Evolutionary conservation across 37 sponge, comb jelly and placozoan genomes (phyloP).

Genomic region (Lycopodina hypogea): DNA sequence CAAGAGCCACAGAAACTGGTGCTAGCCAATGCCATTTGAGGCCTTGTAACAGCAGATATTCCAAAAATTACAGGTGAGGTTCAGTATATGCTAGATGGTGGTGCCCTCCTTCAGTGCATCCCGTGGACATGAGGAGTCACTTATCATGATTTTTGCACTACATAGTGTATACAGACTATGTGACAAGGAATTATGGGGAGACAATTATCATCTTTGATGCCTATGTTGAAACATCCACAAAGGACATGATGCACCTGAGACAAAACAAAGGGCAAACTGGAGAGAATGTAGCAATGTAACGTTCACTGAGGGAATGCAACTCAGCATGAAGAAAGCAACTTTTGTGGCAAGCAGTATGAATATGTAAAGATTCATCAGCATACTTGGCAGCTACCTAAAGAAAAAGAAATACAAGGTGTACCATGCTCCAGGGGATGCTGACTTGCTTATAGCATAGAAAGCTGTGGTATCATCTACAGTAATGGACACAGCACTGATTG

Average conservation of each 20-base stretch:
- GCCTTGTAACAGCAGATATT: background rate
- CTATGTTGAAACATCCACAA: conserved; percentile 11
- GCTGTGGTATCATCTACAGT: conserved; percentile 6
- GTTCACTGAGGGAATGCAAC: conserved; percentile 13
- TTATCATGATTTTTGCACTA: conserved; percentile 22
- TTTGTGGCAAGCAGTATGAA: background rate
- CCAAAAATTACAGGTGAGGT: conserved; percentile 19
- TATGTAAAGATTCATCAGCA: conserved; percentile 13
- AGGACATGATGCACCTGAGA: conserved; percentile 20
- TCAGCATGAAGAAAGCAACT: conserved; percentile 4
- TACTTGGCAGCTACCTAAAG: conserved; percentile 16
- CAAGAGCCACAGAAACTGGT: conserved; percentile 32
- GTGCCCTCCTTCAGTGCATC: conserved; percentile 23
- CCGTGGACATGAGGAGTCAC: conserved; percentile 27
- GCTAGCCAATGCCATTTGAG: conserved; percentile 33
- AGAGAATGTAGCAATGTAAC: conserved; percentile 33
- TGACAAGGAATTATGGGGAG: conserved; percentile 25
- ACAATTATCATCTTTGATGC: conserved; percentile 53
- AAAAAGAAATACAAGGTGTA: conserved; percentile 12
- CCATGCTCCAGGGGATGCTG: conserved; percentile 34
- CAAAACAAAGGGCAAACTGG: conserved; percentile 15
- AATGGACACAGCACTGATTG: background rate
- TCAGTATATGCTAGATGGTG: conserved; percentile 33
- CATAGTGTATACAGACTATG: conserved; percentile 28
- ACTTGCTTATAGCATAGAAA: conserved; percentile 15